Evolutionary conservation across 2,113 vertebrate species (phyloP), one percentile per base, ranked within the genome.

Genomic region (Neolamprologus ventralis): DNA sequence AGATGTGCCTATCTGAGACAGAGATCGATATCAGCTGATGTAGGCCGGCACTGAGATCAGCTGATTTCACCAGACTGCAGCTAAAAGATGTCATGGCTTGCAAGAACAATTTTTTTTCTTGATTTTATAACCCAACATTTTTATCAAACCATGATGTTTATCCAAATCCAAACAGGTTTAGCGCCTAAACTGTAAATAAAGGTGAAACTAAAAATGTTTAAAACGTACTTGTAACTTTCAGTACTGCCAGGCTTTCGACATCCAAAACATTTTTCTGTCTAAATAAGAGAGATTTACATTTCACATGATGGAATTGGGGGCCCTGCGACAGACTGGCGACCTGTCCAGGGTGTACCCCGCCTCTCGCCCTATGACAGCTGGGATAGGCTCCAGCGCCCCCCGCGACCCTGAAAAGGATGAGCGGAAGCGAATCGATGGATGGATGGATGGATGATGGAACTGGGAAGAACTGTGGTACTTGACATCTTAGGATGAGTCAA

Each of bases 101-200:
- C n/a, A 14, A 40, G 12, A 68, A 40, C 4, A 0, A 0, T 4
- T 21, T 40, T 4, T 68, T 23, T 42, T 71, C n/a, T 40, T 21
- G n/a, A 40, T 14, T 42, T 23, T 42, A 71, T 23, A 42, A 21
- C 65, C 5, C 35, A 40, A 9, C 9, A 4, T 42, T 71, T 42
- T 71, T 40, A 16, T 40, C 7, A 42, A 42, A 42, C n/a, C 65
- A 9, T 14, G n/a, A 71, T 1, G 63, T 42, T 71, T 6, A 23
- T 71, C 19, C n/a, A 71, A 71, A 6, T 5, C 65, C n/a, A 71
- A 23, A 19, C 9, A 10, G 58, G 8, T 10, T 33, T 60, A 60
- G 26, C 19, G 9, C 9, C 16, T 60, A 60, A 60, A 31, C 16
- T 31, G 28, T 60, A 33, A 60, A 60, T 60, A 17, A 28, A 19